phyloP scores from a whole-genome alignment of 1,140 invertebrate species.

The Dreissena polymorpha region DNA sequence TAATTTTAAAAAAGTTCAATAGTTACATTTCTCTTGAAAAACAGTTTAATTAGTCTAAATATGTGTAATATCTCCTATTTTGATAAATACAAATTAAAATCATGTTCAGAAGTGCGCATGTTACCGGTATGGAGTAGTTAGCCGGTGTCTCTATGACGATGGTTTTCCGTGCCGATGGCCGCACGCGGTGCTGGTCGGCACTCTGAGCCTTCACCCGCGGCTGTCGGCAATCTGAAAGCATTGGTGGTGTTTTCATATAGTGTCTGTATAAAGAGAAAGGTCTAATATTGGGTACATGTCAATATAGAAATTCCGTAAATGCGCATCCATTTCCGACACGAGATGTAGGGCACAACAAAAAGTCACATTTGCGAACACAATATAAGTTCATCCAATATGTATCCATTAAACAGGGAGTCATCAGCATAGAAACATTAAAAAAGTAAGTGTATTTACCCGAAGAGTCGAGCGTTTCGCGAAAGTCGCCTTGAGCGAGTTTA shows the following conservation, averaged over 20 bases:
- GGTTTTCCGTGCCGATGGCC: constrained; percentile 9
- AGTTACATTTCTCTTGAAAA: too few species aligned
- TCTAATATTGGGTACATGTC: not conserved
- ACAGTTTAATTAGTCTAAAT: too few species aligned
- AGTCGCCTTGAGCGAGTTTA: not conserved
- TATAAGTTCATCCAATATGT: too few species aligned
- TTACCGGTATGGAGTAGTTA: constrained; percentile 25
- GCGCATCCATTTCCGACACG: not conserved
- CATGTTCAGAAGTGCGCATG: too few species aligned
- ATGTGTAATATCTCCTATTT: too few species aligned
- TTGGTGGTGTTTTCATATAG: not conserved
- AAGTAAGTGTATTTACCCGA: too few species aligned
- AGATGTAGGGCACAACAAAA: not conserved
- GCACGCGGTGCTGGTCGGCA: not conserved
- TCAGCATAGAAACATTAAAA: too few species aligned
- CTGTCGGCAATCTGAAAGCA: not conserved
- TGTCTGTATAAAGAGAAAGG: not conserved
- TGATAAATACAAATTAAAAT: too few species aligned
- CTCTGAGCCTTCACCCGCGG: not conserved
- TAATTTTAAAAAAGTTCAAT: too few species aligned
- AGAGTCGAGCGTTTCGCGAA: too few species aligned
- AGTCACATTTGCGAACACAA: too few species aligned
- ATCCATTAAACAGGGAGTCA: too few species aligned
- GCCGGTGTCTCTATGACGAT: constrained; percentile 31
- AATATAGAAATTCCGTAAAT: not conserved